A percentile compares a stretch with the other conserved stretches of the same genome.
These are phyloP conservation scores for Cephalopholis sonnerati DNA, from an alignment of 2,113 vertebrate genomes.

Conservation along the genomic window DNA sequence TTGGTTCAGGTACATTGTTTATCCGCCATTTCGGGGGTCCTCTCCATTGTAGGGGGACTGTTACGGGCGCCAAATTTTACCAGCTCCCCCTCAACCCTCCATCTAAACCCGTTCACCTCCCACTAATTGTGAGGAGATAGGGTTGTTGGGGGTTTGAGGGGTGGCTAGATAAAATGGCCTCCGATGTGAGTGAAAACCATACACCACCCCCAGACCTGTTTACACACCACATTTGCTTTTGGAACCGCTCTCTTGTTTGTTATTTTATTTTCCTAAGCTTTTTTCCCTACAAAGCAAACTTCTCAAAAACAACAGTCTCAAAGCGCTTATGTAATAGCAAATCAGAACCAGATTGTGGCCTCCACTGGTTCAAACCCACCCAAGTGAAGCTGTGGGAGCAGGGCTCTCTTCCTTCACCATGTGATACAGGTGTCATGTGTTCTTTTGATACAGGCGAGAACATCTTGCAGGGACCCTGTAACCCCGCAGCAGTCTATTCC, in stretches of 20 bases:
- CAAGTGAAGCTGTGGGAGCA: conserved; percentile 51
- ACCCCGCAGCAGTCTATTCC: conserved; percentile 20
- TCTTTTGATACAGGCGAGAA: conserved; percentile 42
- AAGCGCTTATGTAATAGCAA: conserved; percentile 74
- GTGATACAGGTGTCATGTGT: conserved; percentile 60
- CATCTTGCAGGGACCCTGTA: conserved; percentile 27
- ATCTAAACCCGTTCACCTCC: conserved; percentile 65
- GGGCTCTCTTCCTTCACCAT: conserved; percentile 27
- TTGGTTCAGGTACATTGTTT: conserved; percentile 63
- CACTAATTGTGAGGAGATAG: conserved; percentile 52
- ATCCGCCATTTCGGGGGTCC: conserved; percentile 43
- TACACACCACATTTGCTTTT: conserved; percentile 67
- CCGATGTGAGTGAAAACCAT: conserved; percentile 32
- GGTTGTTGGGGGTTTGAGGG: conserved; percentile 32
- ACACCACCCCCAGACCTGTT: conserved; percentile 53
- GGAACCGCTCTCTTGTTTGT: conserved; percentile 57
- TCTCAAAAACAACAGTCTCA: conserved; percentile 71
- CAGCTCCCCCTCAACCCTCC: conserved; percentile 36
- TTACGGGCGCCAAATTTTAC: conserved; percentile 32
- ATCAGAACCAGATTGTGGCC: conserved; percentile 73
- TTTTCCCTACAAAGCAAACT: conserved; percentile 51
- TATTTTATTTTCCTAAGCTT: conserved; percentile 64
- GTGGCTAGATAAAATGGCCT: conserved; percentile 39
- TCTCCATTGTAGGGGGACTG: conserved; percentile 43
- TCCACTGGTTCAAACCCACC: conserved; percentile 63